Percentiles rank a stretch among this genome's conserved stretches.
phyloP scores from a whole-genome alignment of 2,113 vertebrate species.

The Eidolon helvum region DNA sequence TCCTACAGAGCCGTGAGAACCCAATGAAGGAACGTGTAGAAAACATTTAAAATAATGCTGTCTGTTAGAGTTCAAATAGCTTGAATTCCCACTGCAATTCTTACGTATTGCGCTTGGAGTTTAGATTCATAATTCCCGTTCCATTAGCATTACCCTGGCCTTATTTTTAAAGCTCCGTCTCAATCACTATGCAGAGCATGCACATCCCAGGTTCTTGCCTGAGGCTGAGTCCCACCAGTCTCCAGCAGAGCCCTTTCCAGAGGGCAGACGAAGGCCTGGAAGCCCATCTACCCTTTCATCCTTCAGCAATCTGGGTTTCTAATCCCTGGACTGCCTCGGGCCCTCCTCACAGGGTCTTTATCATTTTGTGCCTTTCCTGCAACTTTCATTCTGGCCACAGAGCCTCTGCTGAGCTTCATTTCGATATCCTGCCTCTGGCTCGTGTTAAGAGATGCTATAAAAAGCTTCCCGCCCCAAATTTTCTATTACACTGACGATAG shows the following conservation, averaged over 20 bases:
- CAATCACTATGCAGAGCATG: background rate
- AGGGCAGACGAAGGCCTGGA: accelerated
- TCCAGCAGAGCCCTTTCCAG: background rate
- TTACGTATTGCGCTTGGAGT: background rate
- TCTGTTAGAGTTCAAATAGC: too few species aligned
- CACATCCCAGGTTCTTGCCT: accelerated
- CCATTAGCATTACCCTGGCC: background rate
- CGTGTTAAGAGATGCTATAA: background rate
- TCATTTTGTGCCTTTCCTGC: background rate
- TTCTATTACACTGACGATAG: background rate
- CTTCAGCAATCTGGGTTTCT: too few species aligned
- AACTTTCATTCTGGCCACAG: background rate
- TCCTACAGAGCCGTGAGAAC: background rate
- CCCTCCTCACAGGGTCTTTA: background rate
- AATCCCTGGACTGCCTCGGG: background rate
- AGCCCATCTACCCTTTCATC: accelerated
- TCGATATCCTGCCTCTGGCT: background rate
- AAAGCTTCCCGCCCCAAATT: background rate
- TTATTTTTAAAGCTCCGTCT: background rate
- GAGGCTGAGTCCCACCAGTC: background rate
- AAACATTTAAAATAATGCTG: accelerated
- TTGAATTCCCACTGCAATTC: background rate
- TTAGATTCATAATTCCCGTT: background rate
- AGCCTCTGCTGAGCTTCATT: background rate
- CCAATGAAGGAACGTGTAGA: accelerated